phyloP scores from a whole-genome alignment of 1,140 invertebrate species.

The Meloidogyne exigua region DNA sequence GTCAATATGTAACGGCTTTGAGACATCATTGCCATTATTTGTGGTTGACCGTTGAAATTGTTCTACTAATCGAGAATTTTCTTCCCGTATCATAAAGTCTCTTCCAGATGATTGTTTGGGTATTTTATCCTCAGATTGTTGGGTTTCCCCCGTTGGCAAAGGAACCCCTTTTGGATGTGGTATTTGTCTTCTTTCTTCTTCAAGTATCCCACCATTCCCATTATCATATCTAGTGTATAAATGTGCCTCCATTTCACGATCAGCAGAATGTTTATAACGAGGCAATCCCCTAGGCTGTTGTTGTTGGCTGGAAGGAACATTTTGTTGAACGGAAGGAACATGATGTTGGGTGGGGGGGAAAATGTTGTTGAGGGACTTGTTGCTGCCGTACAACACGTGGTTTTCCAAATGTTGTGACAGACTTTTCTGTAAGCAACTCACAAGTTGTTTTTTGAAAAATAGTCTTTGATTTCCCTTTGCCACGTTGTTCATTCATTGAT shows the following conservation, averaged over 20 bases:
- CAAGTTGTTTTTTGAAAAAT: conserved; percentile 43
- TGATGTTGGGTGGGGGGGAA: conserved; percentile 13
- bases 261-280: not conserved
- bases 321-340: not conserved
- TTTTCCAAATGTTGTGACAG: conserved; percentile 26
- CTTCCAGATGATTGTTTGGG: not conserved
- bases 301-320: not conserved
- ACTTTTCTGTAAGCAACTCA: conserved; percentile 32
- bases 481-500: conserved; percentile 21
- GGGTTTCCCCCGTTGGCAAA: not conserved
- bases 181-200: conserved; percentile 1
- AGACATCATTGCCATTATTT: not conserved
- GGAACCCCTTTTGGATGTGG: not conserved
- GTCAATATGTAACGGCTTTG: not conserved
- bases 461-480: conserved; percentile 27
- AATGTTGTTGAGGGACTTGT: not conserved
- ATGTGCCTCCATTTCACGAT: conserved; percentile 6
- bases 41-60: conserved; percentile 3
- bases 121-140: conserved; percentile 6
- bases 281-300: conserved; percentile 15
- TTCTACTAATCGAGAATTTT: conserved; percentile 1
- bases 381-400: not conserved
- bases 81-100: not conserved
- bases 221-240: conserved; percentile 46
- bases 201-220: conserved; percentile 2